Evolutionary conservation across 2,888 invertebrate genomes (phyloP).

Genomic region (Aquatica leii): DNA sequence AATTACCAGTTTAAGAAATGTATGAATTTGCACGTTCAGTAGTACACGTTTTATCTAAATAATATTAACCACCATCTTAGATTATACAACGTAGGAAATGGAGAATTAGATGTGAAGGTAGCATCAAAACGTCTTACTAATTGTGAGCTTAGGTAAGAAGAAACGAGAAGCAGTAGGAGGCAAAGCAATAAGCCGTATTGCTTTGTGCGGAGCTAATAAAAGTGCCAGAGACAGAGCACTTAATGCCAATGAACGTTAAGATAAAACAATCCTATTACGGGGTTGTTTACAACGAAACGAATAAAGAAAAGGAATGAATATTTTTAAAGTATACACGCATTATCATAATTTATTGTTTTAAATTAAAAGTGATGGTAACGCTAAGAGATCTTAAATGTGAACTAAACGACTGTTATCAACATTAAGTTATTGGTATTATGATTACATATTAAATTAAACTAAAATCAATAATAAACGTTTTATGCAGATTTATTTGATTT

Average conservation of each 20-base stretch:
- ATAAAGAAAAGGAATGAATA: conserved; percentile 28
- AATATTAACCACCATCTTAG: not conserved
- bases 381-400: too few relatives aligned
- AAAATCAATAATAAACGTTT: too few relatives aligned
- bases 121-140: conserved; percentile 47
- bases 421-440: too few relatives aligned
- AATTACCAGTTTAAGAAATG: conserved; percentile 7
- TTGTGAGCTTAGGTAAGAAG: conserved; percentile 53
- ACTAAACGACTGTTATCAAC: too few relatives aligned
- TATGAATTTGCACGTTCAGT: too few relatives aligned
- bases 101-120: conserved; percentile 23
- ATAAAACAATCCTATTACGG: conserved; percentile 61
- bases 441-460: too few relatives aligned
- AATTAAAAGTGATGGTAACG: too few relatives aligned
- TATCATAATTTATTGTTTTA: conserved; percentile 9
- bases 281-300: conserved; percentile 30
- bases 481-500: too few relatives aligned
- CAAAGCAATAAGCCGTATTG: conserved; percentile 52
- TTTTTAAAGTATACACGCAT: conserved; percentile 11
- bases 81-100: not conserved
- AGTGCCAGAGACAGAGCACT: conserved; percentile 56
- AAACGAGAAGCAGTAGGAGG: conserved; percentile 49
- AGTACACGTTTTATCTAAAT: not conserved
- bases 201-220: conserved; percentile 55
- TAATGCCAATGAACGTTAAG: conserved; percentile 60